Evolutionary conservation across 1,140 invertebrate species (phyloP), one percentile per base, ranked within the genome.

Genomic region (Drosophila fuyamai): DNA sequence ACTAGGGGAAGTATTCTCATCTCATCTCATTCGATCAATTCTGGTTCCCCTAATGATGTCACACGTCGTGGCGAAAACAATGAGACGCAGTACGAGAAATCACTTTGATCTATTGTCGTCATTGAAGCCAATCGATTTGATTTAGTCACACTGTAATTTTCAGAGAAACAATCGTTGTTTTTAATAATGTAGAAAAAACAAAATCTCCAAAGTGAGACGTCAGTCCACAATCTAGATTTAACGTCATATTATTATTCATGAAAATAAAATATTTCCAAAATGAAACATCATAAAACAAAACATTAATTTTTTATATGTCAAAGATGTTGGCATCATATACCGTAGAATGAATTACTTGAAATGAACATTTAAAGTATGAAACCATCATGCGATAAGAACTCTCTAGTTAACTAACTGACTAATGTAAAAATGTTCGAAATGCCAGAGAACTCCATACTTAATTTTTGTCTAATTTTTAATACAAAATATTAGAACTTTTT

Each of bases 91-190:
- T 40, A n/a, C 2, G 50, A 35, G 43, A 71, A 70, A 40, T 70
- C 67, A 27, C 65, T 57, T 57, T 57, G 67, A 71, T 71, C 50
- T 71, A 68, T 18, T 65, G 65, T 65, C 65, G 60, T 65, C 47
- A 53, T 29, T 29, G n/a, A 38, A 9, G 16, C 44, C 4, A 23
- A n/a, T 38, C 12, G 1, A 40, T 14, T 14, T 23, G 6, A 56
- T n/a, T 71, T 48, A 53, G 46, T 68, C 65, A 66, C 14, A 12
- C 9, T 66, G 29, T 48, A 40, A 38, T 14, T 4, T 29, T 13
- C 10, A 29, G n/a, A 5, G 23, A 38, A n/a, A 27, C 35, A 53
- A 35, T n/a, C 7, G 12, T 10, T 29, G 29, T 48, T 23, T 16
- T 16, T 5, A 9, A 16, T 16, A 32, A 32, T 50, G 7, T 9